A percentile compares a stretch with the other conserved stretches of the same genome.
phyloP scores from a whole-genome alignment of 1,140 invertebrate species.

The Bombus sibiricus region DNA sequence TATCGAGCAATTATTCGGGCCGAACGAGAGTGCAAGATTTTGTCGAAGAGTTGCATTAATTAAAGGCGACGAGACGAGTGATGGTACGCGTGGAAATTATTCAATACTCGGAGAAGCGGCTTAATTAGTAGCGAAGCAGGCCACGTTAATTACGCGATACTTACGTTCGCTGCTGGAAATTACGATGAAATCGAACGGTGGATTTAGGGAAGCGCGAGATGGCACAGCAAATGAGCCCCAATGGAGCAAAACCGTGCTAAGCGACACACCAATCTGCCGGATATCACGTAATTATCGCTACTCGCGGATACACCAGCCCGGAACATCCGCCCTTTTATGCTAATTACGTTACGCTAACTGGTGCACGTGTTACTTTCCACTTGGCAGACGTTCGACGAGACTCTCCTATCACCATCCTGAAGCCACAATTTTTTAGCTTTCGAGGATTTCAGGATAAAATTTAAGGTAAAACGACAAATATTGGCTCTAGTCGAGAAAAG shows the following conservation, averaged over 20 bases:
- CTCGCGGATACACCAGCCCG: slow-evolving; percentile 17
- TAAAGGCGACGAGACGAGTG: not conserved
- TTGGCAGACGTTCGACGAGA: not conserved
- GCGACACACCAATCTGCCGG: slow-evolving; percentile 56
- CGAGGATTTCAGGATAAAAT: too few relatives aligned
- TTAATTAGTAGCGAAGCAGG: slow-evolving; percentile 24
- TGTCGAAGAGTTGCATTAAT: slow-evolving; percentile 22
- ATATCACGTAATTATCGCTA: slow-evolving; percentile 67
- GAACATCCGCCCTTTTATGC: slow-evolving; percentile 53
- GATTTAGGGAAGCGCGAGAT: slow-evolving; percentile 51
- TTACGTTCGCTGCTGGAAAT: slow-evolving; percentile 48
- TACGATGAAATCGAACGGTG: slow-evolving; percentile 51
- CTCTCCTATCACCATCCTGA: accelerated
- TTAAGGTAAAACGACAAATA: too few relatives aligned
- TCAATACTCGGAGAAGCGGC: slow-evolving; percentile 32
- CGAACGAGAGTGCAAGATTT: not conserved
- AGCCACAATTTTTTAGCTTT: too few relatives aligned
- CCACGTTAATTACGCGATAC: slow-evolving; percentile 29
- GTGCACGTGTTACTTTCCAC: not conserved
- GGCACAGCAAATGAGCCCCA: slow-evolving; percentile 48
- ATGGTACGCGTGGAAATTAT: slow-evolving; percentile 6
- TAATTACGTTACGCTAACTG: slow-evolving; percentile 43
- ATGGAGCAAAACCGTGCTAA: slow-evolving; percentile 57
- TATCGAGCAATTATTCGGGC: not conserved
- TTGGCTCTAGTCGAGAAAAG: too few relatives aligned